Evolutionary conservation across 2,797 vertebrate genomes (phyloP), one percentile per base, ranked within the genome.

Genomic region (Cossypha caffra): DNA sequence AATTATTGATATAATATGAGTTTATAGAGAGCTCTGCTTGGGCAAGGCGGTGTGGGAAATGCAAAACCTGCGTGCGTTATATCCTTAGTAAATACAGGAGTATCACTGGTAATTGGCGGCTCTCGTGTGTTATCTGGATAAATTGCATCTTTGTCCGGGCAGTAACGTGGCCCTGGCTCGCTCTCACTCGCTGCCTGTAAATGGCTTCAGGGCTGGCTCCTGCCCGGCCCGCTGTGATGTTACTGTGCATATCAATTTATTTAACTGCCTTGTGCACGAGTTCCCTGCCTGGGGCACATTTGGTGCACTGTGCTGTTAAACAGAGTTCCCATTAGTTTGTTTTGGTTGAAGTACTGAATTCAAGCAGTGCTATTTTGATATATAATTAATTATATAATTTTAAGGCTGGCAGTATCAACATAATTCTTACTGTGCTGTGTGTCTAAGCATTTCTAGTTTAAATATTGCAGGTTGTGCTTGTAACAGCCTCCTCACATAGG

Each of bases 61-160:
- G 5, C 18, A 7, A 4, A 26, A 11, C 1, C 1, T 5, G 0
- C 0, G 1, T 10, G 38, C 0, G 1, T 55, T 47, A 1, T 28
- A 25, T 4, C 5, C 6, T 47, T 28, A 24, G 13, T 9, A 13
- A 11, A 8, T 7, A 1, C 1, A 1, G 0, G 29, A 2, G 26
- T 9, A 5, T 21, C 8, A 0, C 0, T 6, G 24, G 2, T 26
- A 10, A 2, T 26, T 33, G 3, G 13, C 3, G 33, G 1, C 2
- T 19, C 0, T 10, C 3, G 0, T 4, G 33, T 11, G 9, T 10
- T 23, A 0, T 5, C 31, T 55, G 50, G n/a, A 7, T 31, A 29
- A 50, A 23, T 25, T 10, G 9, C 2, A 0, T 5, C 8, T 42
- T 52, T 52, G 20, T n/a, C 29, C 5, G 1, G 18, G 42, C 29